Base-by-base conservation (phyloP, 2,113 vertebrate species). In the Sapajus apella region DNA sequence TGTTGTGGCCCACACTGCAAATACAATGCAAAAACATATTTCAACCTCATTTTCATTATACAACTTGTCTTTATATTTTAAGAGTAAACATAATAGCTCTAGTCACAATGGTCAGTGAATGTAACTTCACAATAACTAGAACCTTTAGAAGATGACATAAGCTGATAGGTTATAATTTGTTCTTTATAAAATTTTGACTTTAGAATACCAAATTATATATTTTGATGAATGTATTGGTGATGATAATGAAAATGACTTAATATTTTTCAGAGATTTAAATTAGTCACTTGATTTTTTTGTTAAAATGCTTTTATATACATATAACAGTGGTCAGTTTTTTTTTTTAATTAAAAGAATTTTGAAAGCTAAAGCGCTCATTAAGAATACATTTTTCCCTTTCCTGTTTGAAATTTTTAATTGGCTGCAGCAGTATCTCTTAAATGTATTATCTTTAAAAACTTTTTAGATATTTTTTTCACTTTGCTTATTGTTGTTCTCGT, bases 311-410 rank as follows among this genome's bases (percentile, higher is more conserved):
- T 50, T 72, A 81, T 83, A 96, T 27, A 52, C 50, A 47, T n/a
- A 76, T 90, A 94, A 93, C 43, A 91, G 8, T 83, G 6, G 9
- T 85, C 87, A 52, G 61, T 6, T 90, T 30, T 97, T 98, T 37
- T 79, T 97, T 98, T 79, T 97, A 17, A 87, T 97, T 83, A 72
- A 97, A 96, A 45, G 92, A 64, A 84, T 43, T 82, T 84, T 66
- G 85, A 20, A 95, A 98, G 52, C 12, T 76, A 93, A 37, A 95
- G 73, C 35, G 10, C 14, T 95, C 45, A 75, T 32, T 82, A 25
- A 50, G 50, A 87, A 27, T 55, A 70, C 2, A 95, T 18, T 77
- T 97, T 93, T 98, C 45, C 8, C 70, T 43, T 81, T 70, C 70
- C 3, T 37, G 5, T 52, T 94, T 91, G 55, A 96, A 97, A 93